phyloP scores from a whole-genome alignment of 1,140 invertebrate genomes.

The Heliconius himera region DNA sequence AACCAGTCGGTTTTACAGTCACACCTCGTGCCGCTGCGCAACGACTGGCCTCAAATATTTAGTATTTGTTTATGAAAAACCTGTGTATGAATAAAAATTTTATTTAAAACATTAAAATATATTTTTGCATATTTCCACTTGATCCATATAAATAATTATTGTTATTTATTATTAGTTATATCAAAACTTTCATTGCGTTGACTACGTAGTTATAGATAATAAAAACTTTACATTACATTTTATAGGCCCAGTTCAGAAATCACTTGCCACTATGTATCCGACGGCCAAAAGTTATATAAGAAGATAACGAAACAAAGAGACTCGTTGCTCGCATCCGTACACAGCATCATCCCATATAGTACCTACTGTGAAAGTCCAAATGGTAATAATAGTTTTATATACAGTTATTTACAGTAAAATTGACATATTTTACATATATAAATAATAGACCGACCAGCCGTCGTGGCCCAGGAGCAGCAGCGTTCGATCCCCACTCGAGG shows the following conservation, averaged over 20 bases:
- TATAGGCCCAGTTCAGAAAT: background rate
- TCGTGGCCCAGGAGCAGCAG: too few relatives aligned
- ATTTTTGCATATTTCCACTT: too few relatives aligned
- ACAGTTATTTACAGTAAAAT: too few relatives aligned
- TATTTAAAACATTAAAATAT: too few relatives aligned
- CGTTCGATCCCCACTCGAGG: too few relatives aligned
- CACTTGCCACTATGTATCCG: background rate
- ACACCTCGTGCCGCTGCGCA: too few relatives aligned
- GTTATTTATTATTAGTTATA: background rate
- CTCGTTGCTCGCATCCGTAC: background rate
- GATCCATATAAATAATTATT: background rate
- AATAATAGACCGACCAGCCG: too few relatives aligned
- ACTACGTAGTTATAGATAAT: background rate
- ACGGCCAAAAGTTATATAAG: background rate
- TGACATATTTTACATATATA: too few relatives aligned
- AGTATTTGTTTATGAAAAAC: too few relatives aligned
- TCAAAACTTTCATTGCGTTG: background rate
- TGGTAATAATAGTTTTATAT: background rate
- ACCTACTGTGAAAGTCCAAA: background rate
- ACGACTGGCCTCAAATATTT: too few relatives aligned
- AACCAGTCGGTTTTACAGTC: too few relatives aligned
- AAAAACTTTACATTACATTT: constrained; percentile 1
- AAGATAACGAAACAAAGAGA: background rate
- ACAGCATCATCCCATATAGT: background rate
- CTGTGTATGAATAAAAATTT: too few relatives aligned